These are phyloP conservation scores for Rhynchonycteris naso DNA, from an alignment of 2,797 vertebrate species.

Conservation along the genomic window DNA sequence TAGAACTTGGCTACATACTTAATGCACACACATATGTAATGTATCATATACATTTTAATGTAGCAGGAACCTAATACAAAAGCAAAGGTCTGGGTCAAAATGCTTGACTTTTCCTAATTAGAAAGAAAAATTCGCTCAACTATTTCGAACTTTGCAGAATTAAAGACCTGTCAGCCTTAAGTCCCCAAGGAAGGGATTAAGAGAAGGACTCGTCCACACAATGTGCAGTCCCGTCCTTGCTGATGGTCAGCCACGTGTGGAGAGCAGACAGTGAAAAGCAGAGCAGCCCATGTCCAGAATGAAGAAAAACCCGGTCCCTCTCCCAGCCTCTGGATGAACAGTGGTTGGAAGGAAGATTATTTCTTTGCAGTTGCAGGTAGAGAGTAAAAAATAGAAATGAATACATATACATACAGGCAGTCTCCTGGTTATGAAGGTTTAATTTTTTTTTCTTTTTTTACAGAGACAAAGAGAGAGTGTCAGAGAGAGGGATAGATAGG, in stretches of 20 bases:
- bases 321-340: constrained; percentile 76
- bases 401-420: no score
- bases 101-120: constrained; percentile 45
- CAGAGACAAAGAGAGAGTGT: no score
- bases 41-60: background rate
- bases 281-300: constrained; percentile 80
- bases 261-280: constrained; percentile 83
- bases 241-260: constrained; percentile 82
- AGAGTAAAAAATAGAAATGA: constrained; percentile 65
- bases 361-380: constrained; percentile 73
- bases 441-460: no score
- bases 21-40: background rate
- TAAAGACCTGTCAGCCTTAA: background rate
- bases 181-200: constrained; percentile 56
- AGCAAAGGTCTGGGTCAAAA: background rate
- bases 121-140: constrained; percentile 27
- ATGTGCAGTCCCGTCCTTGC: constrained; percentile 67
- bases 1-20: background rate
- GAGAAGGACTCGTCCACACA: constrained; percentile 67
- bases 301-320: constrained; percentile 80
- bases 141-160: background rate
- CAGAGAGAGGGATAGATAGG: no score
- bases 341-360: constrained; percentile 74
- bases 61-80: background rate
- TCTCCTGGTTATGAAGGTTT: no score